Evolutionary conservation across 2,797 vertebrate species (phyloP).

Genomic region (Limnodromus scolopaceus): DNA sequence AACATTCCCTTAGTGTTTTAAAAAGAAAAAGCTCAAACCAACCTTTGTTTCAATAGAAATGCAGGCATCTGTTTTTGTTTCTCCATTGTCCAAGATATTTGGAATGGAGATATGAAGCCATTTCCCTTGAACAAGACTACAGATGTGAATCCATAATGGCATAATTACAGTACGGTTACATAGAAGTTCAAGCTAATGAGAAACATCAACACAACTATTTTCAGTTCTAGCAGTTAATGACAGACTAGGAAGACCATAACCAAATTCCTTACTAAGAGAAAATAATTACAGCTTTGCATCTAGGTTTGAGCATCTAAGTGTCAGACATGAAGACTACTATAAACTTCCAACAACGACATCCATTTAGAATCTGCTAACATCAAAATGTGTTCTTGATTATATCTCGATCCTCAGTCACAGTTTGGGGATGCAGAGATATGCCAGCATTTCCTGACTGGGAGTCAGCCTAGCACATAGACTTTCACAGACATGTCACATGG

Average conservation of each 20-base stretch:
- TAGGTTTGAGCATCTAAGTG: background rate
- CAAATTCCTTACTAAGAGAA: background rate
- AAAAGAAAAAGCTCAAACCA: background rate
- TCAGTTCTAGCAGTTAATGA: background rate
- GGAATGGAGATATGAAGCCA: constrained; percentile 19
- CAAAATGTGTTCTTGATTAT: background rate
- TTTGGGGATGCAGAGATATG: background rate
- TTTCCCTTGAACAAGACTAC: constrained; percentile 67
- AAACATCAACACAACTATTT: background rate
- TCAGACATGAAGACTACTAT: background rate
- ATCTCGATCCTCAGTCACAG: background rate
- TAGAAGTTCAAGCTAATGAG: background rate
- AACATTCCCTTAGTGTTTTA: background rate
- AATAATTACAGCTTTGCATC: background rate
- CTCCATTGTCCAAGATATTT: constrained; percentile 18
- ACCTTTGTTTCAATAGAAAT: background rate
- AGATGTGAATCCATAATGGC: background rate
- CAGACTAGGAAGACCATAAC: background rate
- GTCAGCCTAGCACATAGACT: accelerated
- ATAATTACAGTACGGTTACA: constrained; percentile 20
- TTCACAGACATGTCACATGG: background rate
- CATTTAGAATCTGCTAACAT: background rate
- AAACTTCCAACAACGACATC: background rate
- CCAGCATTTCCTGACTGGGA: background rate
- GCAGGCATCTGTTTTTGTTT: background rate